Evolutionary conservation across 2,888 invertebrate genomes (phyloP).

Genomic region (Orthonevra nobilis): DNA sequence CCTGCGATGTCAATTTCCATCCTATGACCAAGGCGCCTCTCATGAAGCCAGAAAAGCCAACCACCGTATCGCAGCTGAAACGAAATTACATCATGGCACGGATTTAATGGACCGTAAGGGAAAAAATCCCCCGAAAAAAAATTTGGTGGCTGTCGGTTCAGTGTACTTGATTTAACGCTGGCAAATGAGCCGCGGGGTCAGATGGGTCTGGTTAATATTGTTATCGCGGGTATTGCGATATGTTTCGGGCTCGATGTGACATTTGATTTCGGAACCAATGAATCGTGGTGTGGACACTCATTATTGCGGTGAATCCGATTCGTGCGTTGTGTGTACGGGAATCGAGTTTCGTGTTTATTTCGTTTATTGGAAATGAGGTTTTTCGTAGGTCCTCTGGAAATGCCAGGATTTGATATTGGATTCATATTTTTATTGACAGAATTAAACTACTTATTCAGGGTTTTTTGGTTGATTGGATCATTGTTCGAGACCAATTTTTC

Average conservation of each 20-base stretch:
- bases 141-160: conserved; percentile 43
- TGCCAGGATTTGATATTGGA: no score
- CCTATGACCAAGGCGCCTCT: conserved; percentile 16
- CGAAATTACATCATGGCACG: conserved; percentile 50
- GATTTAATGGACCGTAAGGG: conserved; percentile 54
- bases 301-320: conserved; percentile 13
- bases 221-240: conserved; percentile 54
- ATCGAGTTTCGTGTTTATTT: conserved; percentile 4
- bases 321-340: background rate
- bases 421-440: no score
- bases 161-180: conserved; percentile 53
- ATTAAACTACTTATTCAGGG: background rate
- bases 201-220: conserved; percentile 18
- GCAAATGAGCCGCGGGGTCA: conserved; percentile 39
- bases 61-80: no score
- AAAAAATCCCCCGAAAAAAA: conserved; percentile 37
- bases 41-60: conserved; percentile 2
- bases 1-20: conserved; percentile 52
- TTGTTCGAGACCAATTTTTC: no score
- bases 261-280: conserved; percentile 30
- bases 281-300: conserved; percentile 40
- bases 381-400: background rate
- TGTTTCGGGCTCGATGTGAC: conserved; percentile 44
- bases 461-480: background rate
- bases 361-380: background rate